Evolutionary conservation across 2,113 vertebrate species (phyloP), one percentile per base, ranked within the genome.

Genomic region (Thomomys bottae): DNA sequence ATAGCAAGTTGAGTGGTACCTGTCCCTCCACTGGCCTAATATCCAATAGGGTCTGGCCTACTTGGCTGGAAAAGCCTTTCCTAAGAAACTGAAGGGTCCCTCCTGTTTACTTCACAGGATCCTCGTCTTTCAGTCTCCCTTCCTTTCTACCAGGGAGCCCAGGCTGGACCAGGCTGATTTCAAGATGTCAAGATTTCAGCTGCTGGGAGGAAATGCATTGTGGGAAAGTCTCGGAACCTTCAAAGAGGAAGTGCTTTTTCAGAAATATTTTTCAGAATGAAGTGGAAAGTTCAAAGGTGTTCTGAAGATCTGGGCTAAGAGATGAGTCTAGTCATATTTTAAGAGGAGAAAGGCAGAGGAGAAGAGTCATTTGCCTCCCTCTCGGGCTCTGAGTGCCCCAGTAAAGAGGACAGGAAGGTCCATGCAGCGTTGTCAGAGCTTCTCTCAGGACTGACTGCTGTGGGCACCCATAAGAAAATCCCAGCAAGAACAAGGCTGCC

Each of bases 221-320:
- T 45, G 92, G 36, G 82, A 20, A 83, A 59, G 71, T 63, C 77
- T 91, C 86, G 54, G n/a, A 3, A 26, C 54, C 71, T 92, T 94
- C 91, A 87, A 90, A 90, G 80, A 92, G 76, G 57, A 94, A 64
- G 59, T 59, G 20, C 24, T 71, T 72, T 86, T 30, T n/a, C n/a
- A 11, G 11, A 30, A 61, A 34, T 18, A 0, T 21, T 63, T 80
- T 80, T 63, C 66, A 80, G 49, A 17, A 12, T 49, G 49, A 86
- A 92, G 80, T 17, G 0, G 34, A 75, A 40, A 67, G 42, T 42
- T 94, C 84, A 70, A 92, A 67, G 73, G 23, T 72, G 26, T 70
- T 73, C 80, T 76, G 79, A 83, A 96, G 88, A 93, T 94, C 77
- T 75, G 73, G 49, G 61, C 73, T 83, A 57, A 34, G 17, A 26